Evolutionary conservation across 2,113 vertebrate genomes (phyloP), one percentile per base, ranked within the genome.

Genomic region (Ancistrus triradiatus): DNA sequence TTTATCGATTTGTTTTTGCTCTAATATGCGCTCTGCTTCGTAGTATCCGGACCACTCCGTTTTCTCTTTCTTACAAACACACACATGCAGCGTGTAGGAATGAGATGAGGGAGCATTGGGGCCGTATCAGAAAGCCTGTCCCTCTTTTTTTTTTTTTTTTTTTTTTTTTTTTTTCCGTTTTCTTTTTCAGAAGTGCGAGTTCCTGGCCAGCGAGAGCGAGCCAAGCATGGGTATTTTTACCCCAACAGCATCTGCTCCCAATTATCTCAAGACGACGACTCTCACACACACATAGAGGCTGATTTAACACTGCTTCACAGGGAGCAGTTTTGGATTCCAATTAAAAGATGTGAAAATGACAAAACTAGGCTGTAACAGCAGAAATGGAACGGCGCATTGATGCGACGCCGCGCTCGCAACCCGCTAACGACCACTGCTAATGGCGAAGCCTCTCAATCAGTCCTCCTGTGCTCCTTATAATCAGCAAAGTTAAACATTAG

Each of bases 201-300:
- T 77, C 66, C 79, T 78, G 78, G 77, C 79, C 58, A 78, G 76
- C 74, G 66, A 31, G 69, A 77, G 72, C 71, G 66, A 60, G 77
- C 72, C 76, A 77, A 59, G 59, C 47, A 44, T 40, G 19, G 43
- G 78, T 85, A 83, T 85, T 86, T 86, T 84, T 80, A 82, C 76
- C 77, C 58, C 19, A 77, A 80, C 78, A 82, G 81, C 84, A 85
- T 86, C 85, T 87, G 83, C 83, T 86, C 79, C 80, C 81, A 87
- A 84, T 84, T 87, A 86, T 84, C 84, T 73, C 81, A 83, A 82
- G 81, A 77, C 78, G 77, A 28, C 55, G 79, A 60, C 71, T 75
- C 73, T 78, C 78, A 83, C 79, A 81, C 81, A 74, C 78, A 43
- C 79, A 77, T 78, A 13, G 17, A 40, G 19, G n/a, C 43, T 10